Evolutionary conservation across 2,113 vertebrate genomes (phyloP).

Genomic region (Plestiodon gilberti): DNA sequence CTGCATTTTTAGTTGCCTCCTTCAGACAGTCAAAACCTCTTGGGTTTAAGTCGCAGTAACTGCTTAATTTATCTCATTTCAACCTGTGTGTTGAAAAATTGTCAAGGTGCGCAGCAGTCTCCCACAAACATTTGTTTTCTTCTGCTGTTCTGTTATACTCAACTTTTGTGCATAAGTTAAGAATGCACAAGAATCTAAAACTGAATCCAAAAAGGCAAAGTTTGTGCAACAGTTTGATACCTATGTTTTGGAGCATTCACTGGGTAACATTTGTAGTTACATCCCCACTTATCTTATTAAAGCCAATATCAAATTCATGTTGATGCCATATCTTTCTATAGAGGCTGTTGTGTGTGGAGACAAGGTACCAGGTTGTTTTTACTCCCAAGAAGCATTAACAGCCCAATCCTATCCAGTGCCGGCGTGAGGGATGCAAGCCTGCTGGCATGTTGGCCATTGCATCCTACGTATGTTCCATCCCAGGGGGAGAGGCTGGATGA

Average conservation of each 20-base stretch:
- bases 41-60: conserved; percentile 57
- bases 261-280: neutral
- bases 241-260: neutral
- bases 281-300: neutral
- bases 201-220: neutral
- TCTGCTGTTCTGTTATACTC: conserved; percentile 26
- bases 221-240: neutral
- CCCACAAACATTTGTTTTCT: conserved; percentile 46
- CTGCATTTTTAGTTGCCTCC: conserved; percentile 47
- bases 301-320: neutral
- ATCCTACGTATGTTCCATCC: neutral
- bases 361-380: neutral
- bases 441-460: no score
- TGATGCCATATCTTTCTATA: neutral
- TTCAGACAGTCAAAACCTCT: conserved; percentile 40
- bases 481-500: no score
- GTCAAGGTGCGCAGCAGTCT: conserved; percentile 35
- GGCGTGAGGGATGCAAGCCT: no score
- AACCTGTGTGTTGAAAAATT: conserved; percentile 52
- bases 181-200: no score
- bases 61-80: conserved; percentile 71
- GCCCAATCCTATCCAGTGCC: no score
- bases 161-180: neutral
- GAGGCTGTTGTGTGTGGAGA: no score
- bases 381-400: neutral